A percentile compares a stretch with the other conserved stretches of the same genome.
phyloP scores from a whole-genome alignment of 2,888 invertebrate species.

The Homarus gammarus region DNA sequence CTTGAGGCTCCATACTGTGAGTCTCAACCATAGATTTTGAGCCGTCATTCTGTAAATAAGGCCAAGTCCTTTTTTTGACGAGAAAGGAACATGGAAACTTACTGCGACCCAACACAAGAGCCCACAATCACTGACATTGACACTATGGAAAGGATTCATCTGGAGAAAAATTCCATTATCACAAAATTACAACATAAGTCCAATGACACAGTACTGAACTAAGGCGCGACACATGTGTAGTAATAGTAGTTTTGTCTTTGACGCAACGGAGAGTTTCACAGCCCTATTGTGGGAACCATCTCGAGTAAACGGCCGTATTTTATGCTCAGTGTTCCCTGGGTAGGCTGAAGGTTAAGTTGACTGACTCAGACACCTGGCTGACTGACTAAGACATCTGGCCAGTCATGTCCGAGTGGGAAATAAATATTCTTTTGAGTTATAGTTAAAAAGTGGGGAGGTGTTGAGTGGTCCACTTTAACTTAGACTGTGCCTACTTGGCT shows the following conservation, averaged over 20 bases:
- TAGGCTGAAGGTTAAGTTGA: neutral
- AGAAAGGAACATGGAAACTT: conserved; percentile 14
- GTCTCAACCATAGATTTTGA: conserved; percentile 39
- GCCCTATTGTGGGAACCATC: conserved; percentile 46
- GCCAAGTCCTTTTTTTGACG: conserved; percentile 30
- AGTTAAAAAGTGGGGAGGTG: neutral
- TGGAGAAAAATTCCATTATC: conserved; percentile 46
- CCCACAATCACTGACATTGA: conserved; percentile 57
- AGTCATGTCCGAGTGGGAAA: neutral
- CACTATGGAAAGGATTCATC: conserved; percentile 14
- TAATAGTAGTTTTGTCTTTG: conserved; percentile 14
- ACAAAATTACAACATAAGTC: conserved; percentile 60
- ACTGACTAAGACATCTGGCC: neutral
- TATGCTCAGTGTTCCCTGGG: conserved; percentile 25
- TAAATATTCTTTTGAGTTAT: too few relatives aligned
- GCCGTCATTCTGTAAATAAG: conserved; percentile 37
- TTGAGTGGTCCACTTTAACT: neutral
- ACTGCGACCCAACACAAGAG: conserved; percentile 27
- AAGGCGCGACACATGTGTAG: conserved; percentile 55
- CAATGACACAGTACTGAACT: conserved; percentile 54
- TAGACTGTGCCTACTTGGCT: too few relatives aligned
- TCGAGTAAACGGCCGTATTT: conserved; percentile 4
- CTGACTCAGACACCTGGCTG: too few relatives aligned
- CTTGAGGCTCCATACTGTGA: conserved; percentile 20
- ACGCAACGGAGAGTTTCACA: conserved; percentile 27